These are phyloP conservation scores for Eristalis intricaria DNA, from an alignment of 2,888 invertebrate species.

Conservation along the genomic window DNA sequence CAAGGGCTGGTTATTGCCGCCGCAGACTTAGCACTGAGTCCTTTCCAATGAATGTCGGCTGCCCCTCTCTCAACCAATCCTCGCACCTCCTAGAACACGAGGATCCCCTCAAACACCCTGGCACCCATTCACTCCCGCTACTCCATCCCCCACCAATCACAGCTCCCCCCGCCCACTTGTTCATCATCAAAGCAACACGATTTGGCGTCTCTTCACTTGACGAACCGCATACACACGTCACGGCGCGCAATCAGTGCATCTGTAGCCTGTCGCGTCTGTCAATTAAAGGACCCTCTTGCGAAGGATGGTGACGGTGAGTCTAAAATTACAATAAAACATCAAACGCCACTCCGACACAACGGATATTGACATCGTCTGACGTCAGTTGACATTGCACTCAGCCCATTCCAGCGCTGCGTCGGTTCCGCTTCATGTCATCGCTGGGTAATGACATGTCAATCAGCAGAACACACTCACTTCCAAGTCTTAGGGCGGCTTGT, in stretches of 20 bases:
- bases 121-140: neutral
- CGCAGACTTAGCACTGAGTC: too few species aligned
- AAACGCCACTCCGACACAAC: conserved; percentile 34
- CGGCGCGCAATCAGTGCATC: neutral
- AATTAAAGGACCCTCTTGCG: conserved; percentile 53
- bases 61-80: too few species aligned
- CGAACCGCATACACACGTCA: conserved; percentile 23
- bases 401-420: neutral
- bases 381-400: conserved; percentile 25
- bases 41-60: too few species aligned
- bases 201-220: conserved; percentile 10
- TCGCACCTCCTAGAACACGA: too few species aligned
- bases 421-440: neutral
- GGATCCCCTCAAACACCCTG: too few species aligned
- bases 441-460: conserved; percentile 67
- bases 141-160: neutral
- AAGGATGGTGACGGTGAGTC: conserved; percentile 31
- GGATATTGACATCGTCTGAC: conserved; percentile 55
- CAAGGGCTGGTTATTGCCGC: too few species aligned
- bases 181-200: neutral
- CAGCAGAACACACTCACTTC: conserved; percentile 50
- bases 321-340: conserved; percentile 61
- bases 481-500: conserved; percentile 41
- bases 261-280: conserved; percentile 29
- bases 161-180: neutral